Evolutionary conservation across 2,113 vertebrate genomes (phyloP).

Genomic region (Peromyscus polionotus): DNA sequence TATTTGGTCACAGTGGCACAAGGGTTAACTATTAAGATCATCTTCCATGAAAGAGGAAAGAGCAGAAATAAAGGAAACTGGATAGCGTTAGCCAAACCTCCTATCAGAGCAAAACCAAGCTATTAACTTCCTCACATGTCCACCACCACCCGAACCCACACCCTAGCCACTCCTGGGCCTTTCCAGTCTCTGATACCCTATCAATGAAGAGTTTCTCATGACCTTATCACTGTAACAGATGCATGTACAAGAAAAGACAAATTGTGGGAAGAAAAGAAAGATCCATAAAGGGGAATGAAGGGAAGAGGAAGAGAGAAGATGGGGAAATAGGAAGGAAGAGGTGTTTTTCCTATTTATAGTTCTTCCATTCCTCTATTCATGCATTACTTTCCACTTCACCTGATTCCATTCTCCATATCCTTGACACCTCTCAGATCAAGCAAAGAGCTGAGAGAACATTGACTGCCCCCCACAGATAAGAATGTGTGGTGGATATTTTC

Average conservation of each 20-base stretch:
- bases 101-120: background rate
- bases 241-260: background rate
- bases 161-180: background rate
- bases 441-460: background rate
- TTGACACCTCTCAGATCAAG: background rate
- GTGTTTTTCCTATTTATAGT: background rate
- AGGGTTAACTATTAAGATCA: background rate
- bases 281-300: background rate
- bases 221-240: background rate
- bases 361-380: background rate
- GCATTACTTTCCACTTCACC: background rate
- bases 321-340: background rate
- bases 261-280: background rate
- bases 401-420: background rate
- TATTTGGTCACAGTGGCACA: background rate
- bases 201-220: background rate
- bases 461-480: background rate
- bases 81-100: background rate
- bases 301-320: rapidly evolving
- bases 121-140: background rate
- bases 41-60: slow-evolving; percentile 2
- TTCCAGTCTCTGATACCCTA: background rate
- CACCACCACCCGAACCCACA: background rate
- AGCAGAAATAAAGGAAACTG: background rate
- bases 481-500: background rate